A percentile compares a stretch with the other conserved stretches of the same genome.
These are phyloP conservation scores for Xestobium rufovillosum DNA, from an alignment of 2,888 invertebrate species.

Conservation along the genomic window DNA sequence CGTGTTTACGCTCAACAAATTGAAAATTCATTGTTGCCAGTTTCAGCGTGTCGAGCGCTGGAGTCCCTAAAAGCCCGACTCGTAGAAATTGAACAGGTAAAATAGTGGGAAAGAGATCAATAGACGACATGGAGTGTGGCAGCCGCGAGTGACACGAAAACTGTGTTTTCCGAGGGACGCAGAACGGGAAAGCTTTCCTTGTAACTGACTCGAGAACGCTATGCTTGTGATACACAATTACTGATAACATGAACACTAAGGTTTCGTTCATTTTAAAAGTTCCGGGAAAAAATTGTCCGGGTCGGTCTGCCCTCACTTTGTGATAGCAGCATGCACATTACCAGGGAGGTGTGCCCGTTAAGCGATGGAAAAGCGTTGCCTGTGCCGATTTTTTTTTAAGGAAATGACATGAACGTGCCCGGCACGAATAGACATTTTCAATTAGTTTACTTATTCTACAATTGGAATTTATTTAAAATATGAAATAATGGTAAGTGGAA, in stretches of 20 bases:
- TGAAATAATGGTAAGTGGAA: slow-evolving; percentile 38
- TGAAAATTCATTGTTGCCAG: slow-evolving; percentile 27
- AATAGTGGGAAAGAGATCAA: slow-evolving; percentile 32
- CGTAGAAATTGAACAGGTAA: slow-evolving; percentile 27
- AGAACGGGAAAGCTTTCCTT: background rate
- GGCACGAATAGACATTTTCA: slow-evolving; percentile 27
- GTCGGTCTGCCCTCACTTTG: no score
- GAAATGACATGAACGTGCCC: slow-evolving; percentile 32
- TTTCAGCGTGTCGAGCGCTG: slow-evolving; percentile 21
- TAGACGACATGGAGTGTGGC: slow-evolving; percentile 29
- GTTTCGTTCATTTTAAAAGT: no score
- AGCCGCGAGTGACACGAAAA: slow-evolving; percentile 4
- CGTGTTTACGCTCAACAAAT: no score
- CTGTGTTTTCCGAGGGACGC: background rate
- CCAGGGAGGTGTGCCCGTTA: slow-evolving; percentile 26
- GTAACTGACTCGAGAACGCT: slow-evolving; percentile 15
- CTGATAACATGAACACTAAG: no score
- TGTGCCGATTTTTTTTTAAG: slow-evolving; percentile 15
- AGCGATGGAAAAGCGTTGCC: slow-evolving; percentile 14
- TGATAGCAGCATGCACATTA: slow-evolving; percentile 22
- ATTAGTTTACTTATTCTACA: slow-evolving; percentile 30
- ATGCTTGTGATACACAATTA: no score
- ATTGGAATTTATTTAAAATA: slow-evolving; percentile 34
- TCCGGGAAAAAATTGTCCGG: no score
- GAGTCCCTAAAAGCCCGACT: slow-evolving; percentile 21